A percentile compares a stretch with the other conserved stretches of the same genome.
Conservation (phyloP, 2,888 invertebrate species). For the Frankliniella intonsa region DNA sequence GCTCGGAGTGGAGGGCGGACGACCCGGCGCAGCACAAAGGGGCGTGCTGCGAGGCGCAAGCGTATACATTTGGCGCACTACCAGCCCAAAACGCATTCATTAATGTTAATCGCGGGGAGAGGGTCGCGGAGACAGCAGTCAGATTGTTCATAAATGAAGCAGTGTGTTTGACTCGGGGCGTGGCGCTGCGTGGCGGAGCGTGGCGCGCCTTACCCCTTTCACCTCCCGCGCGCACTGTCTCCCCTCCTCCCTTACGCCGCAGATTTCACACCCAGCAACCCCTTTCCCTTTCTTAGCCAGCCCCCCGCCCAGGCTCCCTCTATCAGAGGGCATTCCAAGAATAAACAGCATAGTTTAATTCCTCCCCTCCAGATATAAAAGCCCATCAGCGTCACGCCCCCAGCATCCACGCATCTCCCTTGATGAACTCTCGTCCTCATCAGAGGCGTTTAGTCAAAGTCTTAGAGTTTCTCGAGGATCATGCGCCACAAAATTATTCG, state of each 20-base stretch:
- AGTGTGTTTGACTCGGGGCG: conserved; percentile 10
- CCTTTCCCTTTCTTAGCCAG: neutral
- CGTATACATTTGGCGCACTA: neutral
- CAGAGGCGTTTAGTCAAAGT: too few species aligned
- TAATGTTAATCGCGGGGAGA: conserved; percentile 5
- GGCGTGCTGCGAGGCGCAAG: neutral
- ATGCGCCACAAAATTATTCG: too few species aligned
- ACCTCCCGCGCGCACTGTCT: too few species aligned
- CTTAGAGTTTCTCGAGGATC: too few species aligned
- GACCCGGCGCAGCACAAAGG: neutral
- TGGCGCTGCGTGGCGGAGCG: neutral
- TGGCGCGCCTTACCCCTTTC: neutral
- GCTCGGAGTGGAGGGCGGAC: neutral
- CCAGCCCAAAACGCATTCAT: conserved; percentile 6
- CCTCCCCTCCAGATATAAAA: neutral
- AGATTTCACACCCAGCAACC: neutral
- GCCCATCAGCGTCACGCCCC: neutral
- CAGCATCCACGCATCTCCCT: too few species aligned
- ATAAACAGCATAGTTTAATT: conserved; percentile 24
- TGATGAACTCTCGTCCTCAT: too few species aligned
- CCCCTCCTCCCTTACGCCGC: neutral
- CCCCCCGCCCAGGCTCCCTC: neutral
- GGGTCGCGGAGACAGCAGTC: neutral
- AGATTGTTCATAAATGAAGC: conserved; percentile 22
- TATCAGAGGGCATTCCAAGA: conserved; percentile 1